Conservation (phyloP, 2,888 invertebrate species). For the Itoplectis maculator region DNA sequence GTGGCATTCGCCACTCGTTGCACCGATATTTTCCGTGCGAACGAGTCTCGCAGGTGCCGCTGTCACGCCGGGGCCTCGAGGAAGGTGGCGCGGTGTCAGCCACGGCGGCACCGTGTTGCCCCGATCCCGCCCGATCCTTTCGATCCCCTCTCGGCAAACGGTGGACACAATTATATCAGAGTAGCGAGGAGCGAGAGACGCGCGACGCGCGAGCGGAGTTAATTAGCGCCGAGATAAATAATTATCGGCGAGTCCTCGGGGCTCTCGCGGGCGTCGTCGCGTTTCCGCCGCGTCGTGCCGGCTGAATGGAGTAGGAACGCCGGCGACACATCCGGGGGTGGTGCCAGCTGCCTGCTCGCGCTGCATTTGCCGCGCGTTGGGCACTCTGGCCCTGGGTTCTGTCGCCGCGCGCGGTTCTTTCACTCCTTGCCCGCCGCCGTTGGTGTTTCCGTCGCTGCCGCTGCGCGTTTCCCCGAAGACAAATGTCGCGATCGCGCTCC, state of each 20-base stretch:
- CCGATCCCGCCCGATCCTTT: conserved; percentile 32
- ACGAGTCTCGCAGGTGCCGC: conserved; percentile 57
- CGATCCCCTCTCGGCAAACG: not conserved
- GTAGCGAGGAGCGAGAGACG: conserved; percentile 68
- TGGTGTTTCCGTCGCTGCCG: conserved; percentile 52
- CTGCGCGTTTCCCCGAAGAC: conserved; percentile 58
- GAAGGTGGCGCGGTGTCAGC: conserved; percentile 27
- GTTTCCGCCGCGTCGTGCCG: conserved; percentile 61
- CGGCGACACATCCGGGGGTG: conserved; percentile 76
- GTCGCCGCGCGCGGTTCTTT: conserved; percentile 45
- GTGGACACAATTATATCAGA: conserved; percentile 58
- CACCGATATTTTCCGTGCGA: conserved; percentile 6
- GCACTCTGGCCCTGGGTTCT: no score
- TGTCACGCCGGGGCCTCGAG: conserved; percentile 47
- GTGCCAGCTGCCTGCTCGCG: conserved; percentile 71
- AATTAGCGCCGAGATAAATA: conserved; percentile 72
- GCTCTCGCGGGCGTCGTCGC: conserved; percentile 10
- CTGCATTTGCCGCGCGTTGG: no score
- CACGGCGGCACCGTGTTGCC: conserved; percentile 33
- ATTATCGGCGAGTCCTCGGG: conserved; percentile 66
- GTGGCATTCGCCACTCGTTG: conserved; percentile 28
- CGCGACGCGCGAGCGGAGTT: conserved; percentile 76
- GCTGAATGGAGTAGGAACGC: conserved; percentile 67
- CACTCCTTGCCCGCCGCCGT: conserved; percentile 44
- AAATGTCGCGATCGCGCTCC: conserved; percentile 64